A percentile compares a stretch with the other conserved stretches of the same genome.
Conservation (phyloP, 2,888 invertebrate species). For the Oasisia sp. region DNA sequence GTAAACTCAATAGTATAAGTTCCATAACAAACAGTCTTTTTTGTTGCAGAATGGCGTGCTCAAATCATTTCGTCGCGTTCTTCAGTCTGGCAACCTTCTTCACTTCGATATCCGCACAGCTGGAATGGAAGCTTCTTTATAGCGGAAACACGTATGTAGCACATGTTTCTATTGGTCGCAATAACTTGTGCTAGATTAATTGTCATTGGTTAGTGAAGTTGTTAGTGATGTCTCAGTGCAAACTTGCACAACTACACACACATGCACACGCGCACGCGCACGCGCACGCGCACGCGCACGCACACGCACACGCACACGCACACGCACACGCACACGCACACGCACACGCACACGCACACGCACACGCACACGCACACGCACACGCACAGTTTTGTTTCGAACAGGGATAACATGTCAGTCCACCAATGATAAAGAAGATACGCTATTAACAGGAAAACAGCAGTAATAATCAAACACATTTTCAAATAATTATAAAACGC, state of each 20-base stretch:
- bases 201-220: background rate
- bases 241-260: no score
- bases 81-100: background rate
- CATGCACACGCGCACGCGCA: no score
- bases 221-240: background rate
- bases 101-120: background rate
- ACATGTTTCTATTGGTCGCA: background rate
- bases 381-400: no score
- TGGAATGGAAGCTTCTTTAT: background rate
- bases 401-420: no score
- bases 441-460: background rate
- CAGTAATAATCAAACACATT: no score
- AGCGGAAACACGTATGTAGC: background rate
- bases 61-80: background rate
- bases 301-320: no score
- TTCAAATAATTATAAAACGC: no score
- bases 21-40: background rate
- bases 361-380: no score
- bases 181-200: background rate
- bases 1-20: background rate
- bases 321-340: no score
- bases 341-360: no score
- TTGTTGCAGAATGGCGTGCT: background rate
- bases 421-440: background rate
- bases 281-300: no score